phyloP scores from a whole-genome alignment of 2,113 vertebrate genomes.

The Cephalophus harveyi region DNA sequence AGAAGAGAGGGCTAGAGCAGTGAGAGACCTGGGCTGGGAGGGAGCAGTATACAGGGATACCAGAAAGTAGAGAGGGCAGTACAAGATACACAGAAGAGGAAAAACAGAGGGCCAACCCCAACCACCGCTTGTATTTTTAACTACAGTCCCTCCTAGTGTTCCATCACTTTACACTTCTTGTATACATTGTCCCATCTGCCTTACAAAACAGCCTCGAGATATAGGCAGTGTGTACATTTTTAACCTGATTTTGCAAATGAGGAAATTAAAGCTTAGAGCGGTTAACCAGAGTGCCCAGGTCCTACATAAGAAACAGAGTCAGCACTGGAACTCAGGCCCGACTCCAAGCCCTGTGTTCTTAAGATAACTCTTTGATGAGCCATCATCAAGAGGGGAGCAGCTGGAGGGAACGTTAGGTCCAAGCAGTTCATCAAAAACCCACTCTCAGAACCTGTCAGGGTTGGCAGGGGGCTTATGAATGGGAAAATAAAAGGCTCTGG shows the following conservation, averaged over 20 bases:
- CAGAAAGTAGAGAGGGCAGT: not conserved
- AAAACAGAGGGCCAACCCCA: too few species aligned
- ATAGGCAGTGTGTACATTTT: accelerated
- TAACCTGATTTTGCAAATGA: not conserved
- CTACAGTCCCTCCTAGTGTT: not conserved
- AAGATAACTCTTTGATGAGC: not conserved
- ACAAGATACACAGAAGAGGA: not conserved
- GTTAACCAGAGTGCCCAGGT: too few species aligned
- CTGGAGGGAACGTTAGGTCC: accelerated
- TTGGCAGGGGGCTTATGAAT: not conserved
- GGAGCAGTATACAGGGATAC: accelerated
- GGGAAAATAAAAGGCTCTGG: constrained; percentile 18
- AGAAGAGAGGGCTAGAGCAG: too few species aligned
- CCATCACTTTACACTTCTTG: too few species aligned
- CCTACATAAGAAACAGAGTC: not conserved
- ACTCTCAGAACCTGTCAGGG: not conserved
- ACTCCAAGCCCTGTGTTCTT: not conserved
- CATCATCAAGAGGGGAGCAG: not conserved
- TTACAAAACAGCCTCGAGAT: not conserved
- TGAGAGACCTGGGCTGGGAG: not conserved
- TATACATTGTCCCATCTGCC: not conserved
- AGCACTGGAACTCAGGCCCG: accelerated
- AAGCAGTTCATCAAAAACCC: not conserved
- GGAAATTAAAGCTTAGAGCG: not conserved
- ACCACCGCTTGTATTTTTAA: not conserved